These are phyloP conservation scores for Sminthurinus signatus DNA, from an alignment of 1,140 invertebrate genomes.

Conservation along the genomic window DNA sequence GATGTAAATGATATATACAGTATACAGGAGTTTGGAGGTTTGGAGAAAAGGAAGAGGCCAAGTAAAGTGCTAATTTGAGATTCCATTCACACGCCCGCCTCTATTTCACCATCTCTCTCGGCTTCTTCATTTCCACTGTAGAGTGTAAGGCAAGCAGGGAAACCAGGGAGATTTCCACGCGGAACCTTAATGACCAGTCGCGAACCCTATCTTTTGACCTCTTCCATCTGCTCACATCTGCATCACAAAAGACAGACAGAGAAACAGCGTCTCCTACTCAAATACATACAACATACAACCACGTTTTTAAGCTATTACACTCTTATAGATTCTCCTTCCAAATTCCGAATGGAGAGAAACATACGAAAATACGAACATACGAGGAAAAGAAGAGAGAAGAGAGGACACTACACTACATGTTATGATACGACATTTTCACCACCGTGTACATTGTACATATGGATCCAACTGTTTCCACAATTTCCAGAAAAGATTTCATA, in stretches of 20 bases:
- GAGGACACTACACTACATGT: not conserved
- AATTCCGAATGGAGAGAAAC: not conserved
- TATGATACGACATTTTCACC: not conserved
- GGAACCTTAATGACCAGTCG: slow-evolving; percentile 23
- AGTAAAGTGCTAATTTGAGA: slow-evolving; percentile 38
- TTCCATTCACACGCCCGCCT: slow-evolving; percentile 32
- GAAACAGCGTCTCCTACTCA: slow-evolving; percentile 18
- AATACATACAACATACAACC: not conserved
- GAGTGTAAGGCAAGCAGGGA: no score
- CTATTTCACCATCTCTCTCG: no score
- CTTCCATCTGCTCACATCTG: slow-evolving; percentile 24
- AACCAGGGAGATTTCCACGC: not conserved
- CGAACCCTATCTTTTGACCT: slow-evolving; percentile 22
- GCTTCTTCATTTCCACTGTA: slow-evolving; percentile 24
- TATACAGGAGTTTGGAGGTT: not conserved
- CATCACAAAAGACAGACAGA: slow-evolving; percentile 24
- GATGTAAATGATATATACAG: no score
- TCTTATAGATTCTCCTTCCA: not conserved
- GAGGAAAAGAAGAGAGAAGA: no score
- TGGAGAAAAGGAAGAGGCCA: not conserved
- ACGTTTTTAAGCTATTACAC: not conserved
- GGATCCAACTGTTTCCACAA: slow-evolving; percentile 19
- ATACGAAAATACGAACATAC: not conserved
- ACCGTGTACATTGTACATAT: not conserved
- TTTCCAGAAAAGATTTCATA: no score